phyloP scores from a whole-genome alignment of 2,113 vertebrate genomes.

The Heliornis fulica region DNA sequence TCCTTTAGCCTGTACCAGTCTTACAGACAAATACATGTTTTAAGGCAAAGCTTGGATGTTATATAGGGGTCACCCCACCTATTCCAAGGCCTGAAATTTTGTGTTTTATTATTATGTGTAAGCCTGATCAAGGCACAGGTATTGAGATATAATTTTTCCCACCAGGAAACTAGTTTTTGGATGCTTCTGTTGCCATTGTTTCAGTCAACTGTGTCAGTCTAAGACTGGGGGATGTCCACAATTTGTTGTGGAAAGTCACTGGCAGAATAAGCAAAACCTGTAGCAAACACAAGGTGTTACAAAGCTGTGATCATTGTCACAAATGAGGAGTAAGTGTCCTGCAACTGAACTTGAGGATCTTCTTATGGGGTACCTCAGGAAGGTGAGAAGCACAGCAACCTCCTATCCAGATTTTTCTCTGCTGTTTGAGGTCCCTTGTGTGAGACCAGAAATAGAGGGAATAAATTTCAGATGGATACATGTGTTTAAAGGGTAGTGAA shows the following conservation, averaged over 20 bases:
- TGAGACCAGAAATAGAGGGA: background rate
- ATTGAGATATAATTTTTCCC: background rate
- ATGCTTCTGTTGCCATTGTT: background rate
- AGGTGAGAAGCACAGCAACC: background rate
- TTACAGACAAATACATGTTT: background rate
- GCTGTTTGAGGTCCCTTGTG: background rate
- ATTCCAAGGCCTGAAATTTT: background rate
- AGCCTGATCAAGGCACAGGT: background rate
- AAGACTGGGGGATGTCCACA: background rate
- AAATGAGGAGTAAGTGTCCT: background rate
- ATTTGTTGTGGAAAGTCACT: background rate
- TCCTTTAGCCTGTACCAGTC: background rate
- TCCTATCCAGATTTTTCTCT: background rate
- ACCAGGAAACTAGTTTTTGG: background rate
- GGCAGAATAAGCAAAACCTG: background rate
- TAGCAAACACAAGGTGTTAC: rapidly evolving
- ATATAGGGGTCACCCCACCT: background rate
- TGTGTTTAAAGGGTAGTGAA: background rate
- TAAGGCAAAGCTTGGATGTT: background rate
- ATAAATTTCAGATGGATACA: background rate
- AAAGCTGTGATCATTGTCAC: background rate
- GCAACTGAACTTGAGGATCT: background rate
- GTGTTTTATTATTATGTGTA: background rate
- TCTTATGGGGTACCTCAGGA: background rate
- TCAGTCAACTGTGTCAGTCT: background rate